These are phyloP conservation scores for Oreochromis tanganicae DNA, from an alignment of 2,113 vertebrate species.

Conservation along the genomic window DNA sequence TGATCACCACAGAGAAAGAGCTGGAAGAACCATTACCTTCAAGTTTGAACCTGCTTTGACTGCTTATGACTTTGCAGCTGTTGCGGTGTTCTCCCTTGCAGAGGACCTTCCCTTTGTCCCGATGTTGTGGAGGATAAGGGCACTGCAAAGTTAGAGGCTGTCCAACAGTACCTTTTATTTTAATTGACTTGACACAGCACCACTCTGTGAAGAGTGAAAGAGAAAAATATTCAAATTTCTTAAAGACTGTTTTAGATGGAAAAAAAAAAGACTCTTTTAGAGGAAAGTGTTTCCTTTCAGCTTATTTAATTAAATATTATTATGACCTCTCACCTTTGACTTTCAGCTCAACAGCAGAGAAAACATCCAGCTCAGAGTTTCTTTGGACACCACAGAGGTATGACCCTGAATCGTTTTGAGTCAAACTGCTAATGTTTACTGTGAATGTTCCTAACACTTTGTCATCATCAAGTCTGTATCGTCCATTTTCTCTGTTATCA, in stretches of 20 bases:
- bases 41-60: not conserved
- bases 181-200: not conserved
- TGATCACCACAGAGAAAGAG: constrained; percentile 6
- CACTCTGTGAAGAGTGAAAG: not conserved
- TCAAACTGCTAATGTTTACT: not conserved
- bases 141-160: not conserved
- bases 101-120: not conserved
- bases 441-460: not conserved
- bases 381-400: not conserved
- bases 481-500: fast-evolving
- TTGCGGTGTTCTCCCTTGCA: constrained; percentile 8
- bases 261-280: not conserved
- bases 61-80: not conserved
- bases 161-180: not conserved
- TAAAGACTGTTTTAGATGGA: not conserved
- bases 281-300: not conserved
- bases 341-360: constrained; percentile 13
- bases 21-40: not conserved
- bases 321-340: constrained; percentile 14
- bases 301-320: not conserved
- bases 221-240: not conserved
- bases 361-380: not conserved
- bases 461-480: not conserved
- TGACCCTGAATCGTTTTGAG: fast-evolving
- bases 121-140: not conserved